Evolutionary conservation across 2,888 invertebrate species (phyloP).

Genomic region (Lysandra coridon): DNA sequence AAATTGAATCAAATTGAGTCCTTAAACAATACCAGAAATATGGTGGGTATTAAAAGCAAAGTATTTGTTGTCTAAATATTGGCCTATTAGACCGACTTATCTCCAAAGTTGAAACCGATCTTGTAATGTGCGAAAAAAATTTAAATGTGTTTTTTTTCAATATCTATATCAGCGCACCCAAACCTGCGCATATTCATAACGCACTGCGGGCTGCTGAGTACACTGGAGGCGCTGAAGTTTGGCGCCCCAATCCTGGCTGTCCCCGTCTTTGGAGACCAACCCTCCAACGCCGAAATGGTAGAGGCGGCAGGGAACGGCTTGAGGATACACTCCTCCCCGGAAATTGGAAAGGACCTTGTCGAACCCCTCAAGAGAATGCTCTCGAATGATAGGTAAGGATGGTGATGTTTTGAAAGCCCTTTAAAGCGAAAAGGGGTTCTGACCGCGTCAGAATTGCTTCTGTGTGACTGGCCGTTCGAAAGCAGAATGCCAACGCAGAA

Average conservation of each 20-base stretch:
- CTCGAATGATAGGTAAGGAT: conserved; percentile 49
- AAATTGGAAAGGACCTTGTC: conserved; percentile 48
- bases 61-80: too few relatives aligned
- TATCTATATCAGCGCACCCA: conserved; percentile 46
- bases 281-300: conserved; percentile 51
- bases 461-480: too few relatives aligned
- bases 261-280: conserved; percentile 64
- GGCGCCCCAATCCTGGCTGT: conserved; percentile 59
- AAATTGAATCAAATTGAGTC: too few relatives aligned
- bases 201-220: conserved; percentile 53
- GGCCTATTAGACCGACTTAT: too few relatives aligned
- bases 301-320: conserved; percentile 50
- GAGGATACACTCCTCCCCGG: conserved; percentile 44
- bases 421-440: too few relatives aligned
- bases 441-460: too few relatives aligned
- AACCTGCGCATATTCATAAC: conserved; percentile 52
- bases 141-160: background rate
- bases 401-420: background rate
- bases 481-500: too few relatives aligned
- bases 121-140: too few relatives aligned
- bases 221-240: conserved; percentile 47
- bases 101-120: too few relatives aligned
- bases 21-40: too few relatives aligned
- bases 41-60: too few relatives aligned
- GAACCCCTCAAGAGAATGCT: conserved; percentile 51